Percentiles rank a stretch among this genome's conserved stretches.
phyloP scores from a whole-genome alignment of 2,113 vertebrate species.

The Malaclemys terrapin region DNA sequence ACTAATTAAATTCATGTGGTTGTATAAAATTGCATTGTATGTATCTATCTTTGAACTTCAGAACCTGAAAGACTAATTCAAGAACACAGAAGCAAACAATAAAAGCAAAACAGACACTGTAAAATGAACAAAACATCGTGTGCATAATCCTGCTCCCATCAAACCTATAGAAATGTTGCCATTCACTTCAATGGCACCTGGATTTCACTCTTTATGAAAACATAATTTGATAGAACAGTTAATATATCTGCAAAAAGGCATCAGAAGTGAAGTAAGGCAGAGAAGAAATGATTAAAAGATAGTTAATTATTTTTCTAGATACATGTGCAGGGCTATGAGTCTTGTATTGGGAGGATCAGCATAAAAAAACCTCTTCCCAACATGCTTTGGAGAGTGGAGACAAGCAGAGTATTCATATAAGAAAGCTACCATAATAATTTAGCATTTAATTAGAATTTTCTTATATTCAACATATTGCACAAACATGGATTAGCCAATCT shows the following conservation, averaged over 20 bases:
- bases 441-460: neutral
- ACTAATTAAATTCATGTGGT: too few species aligned
- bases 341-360: neutral
- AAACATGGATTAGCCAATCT: neutral
- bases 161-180: neutral
- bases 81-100: too few species aligned
- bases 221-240: neutral
- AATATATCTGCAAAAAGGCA: neutral
- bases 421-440: neutral
- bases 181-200: neutral
- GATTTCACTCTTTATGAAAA: neutral
- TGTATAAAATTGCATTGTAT: too few species aligned
- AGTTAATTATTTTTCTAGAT: neutral
- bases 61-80: too few species aligned
- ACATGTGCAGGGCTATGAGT: neutral
- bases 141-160: neutral
- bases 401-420: neutral
- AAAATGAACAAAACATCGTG: neutral
- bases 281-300: neutral
- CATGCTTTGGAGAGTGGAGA: neutral
- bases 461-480: neutral
- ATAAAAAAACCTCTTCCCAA: neutral
- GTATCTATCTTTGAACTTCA: too few species aligned
- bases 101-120: too few species aligned
- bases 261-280: neutral